phyloP scores from a whole-genome alignment of 2,113 vertebrate genomes.

The Camelus dromedarius region DNA sequence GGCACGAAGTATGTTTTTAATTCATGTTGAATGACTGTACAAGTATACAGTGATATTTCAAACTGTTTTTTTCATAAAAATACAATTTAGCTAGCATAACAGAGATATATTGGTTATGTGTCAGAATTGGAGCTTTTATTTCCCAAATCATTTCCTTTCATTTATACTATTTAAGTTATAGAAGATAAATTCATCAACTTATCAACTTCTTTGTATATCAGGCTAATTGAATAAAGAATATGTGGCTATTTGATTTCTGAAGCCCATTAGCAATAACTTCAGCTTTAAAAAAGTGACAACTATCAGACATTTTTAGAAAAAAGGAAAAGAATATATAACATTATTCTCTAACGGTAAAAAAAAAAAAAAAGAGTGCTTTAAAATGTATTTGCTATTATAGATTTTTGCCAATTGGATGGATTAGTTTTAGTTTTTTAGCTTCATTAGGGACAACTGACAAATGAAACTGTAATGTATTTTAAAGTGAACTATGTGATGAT shows the following conservation, averaged over 20 bases:
- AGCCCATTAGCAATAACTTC: background rate
- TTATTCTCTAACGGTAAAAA: conserved; percentile 16
- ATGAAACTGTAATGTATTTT: background rate
- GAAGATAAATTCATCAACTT: background rate
- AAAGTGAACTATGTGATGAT: background rate
- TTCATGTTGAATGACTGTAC: background rate
- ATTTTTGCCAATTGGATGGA: background rate
- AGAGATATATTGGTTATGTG: background rate
- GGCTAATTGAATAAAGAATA: background rate
- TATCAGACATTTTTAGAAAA: conserved; percentile 5
- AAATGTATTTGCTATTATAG: background rate
- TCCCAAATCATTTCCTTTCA: conserved; percentile 39
- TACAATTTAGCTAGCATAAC: background rate
- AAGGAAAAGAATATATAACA: background rate
- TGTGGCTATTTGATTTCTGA: conserved; percentile 28
- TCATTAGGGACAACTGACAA: background rate
- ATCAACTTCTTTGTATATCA: background rate
- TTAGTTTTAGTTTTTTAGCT: background rate
- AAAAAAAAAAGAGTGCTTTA: conserved; percentile 13
- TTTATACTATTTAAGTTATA: background rate
- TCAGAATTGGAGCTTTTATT: background rate
- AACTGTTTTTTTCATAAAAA: background rate
- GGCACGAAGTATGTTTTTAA: background rate
- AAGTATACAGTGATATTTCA: background rate
- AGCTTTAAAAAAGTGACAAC: conserved; percentile 2